These are phyloP conservation scores for Incurvaria masculella DNA, from an alignment of 2,888 invertebrate species.

Conservation along the genomic window DNA sequence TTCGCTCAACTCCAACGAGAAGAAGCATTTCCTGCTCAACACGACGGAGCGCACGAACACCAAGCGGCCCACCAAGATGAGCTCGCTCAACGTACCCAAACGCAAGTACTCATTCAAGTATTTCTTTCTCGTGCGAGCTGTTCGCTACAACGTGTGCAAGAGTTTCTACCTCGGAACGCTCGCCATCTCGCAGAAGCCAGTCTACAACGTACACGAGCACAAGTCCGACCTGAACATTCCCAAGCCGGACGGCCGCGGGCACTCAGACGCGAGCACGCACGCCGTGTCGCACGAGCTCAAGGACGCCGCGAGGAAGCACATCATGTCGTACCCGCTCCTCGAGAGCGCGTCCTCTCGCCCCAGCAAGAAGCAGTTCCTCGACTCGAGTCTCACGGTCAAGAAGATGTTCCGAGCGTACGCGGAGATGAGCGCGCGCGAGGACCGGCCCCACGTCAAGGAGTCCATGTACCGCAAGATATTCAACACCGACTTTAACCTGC, in stretches of 20 bases:
- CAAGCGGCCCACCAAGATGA: constrained; percentile 22
- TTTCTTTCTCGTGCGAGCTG: constrained; percentile 36
- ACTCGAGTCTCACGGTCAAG: constrained; percentile 33
- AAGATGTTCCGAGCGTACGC: constrained; percentile 42
- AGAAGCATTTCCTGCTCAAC: constrained; percentile 42
- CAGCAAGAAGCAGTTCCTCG: constrained; percentile 37
- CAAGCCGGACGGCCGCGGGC: constrained; percentile 42
- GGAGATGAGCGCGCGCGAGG: constrained; percentile 30
- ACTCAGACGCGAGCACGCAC: constrained; percentile 36
- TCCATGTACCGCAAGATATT: constrained; percentile 50
- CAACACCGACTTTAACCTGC: constrained; percentile 40
- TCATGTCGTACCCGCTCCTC: constrained; percentile 32
- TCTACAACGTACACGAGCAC: constrained; percentile 43
- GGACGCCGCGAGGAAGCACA: constrained; percentile 38
- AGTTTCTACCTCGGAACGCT: constrained; percentile 46
- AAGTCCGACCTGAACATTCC: constrained; percentile 46
- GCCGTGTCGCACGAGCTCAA: constrained; percentile 33
- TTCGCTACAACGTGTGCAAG: constrained; percentile 39
- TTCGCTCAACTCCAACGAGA: constrained; percentile 39
- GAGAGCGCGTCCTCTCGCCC: constrained; percentile 36
- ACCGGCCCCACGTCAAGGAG: constrained; percentile 32
- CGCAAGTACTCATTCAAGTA: constrained; percentile 42
- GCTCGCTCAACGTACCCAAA: constrained; percentile 23
- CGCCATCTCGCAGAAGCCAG: constrained; percentile 46
- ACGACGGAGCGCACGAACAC: constrained; percentile 39